phyloP scores from a whole-genome alignment of 2,113 vertebrate genomes.

The Hydrolagus affinis region DNA sequence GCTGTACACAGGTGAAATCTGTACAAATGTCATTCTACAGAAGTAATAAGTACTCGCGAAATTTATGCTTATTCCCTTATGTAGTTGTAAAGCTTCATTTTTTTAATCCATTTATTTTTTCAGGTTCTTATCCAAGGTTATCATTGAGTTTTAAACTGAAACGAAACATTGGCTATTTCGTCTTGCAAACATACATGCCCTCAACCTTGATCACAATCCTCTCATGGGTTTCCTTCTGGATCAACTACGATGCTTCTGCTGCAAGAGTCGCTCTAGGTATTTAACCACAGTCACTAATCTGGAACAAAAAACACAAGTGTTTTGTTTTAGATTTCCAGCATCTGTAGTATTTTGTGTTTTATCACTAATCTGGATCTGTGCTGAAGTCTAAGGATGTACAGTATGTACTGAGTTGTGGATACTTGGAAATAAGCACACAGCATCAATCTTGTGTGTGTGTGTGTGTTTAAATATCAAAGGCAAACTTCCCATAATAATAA shows the following conservation, averaged over 20 bases:
- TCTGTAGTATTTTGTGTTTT: too few relatives aligned
- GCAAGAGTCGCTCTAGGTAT: slow-evolving; percentile 87
- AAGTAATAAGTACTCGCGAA: neutral
- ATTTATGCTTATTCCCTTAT: neutral
- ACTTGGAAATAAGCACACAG: neutral
- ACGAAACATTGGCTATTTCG: slow-evolving; percentile 86
- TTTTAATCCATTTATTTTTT: slow-evolving; percentile 35
- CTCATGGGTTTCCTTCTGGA: slow-evolving; percentile 85
- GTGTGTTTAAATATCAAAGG: too few relatives aligned
- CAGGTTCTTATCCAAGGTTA: slow-evolving; percentile 82
- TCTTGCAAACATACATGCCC: slow-evolving; percentile 84
- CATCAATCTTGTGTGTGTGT: too few relatives aligned
- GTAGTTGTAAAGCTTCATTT: neutral
- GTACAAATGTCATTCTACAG: neutral
- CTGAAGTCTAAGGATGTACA: neutral
- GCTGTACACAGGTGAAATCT: neutral
- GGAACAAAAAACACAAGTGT: too few relatives aligned
- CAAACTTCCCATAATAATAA: too few relatives aligned
- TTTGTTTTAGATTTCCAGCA: too few relatives aligned
- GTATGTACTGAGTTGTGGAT: neutral
- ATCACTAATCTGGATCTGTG: too few relatives aligned
- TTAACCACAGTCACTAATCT: neutral
- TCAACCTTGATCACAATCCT: slow-evolving; percentile 80
- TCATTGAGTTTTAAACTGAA: slow-evolving; percentile 81
- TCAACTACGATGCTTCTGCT: slow-evolving; percentile 87